A percentile compares a stretch with the other conserved stretches of the same genome.
phyloP scores from a whole-genome alignment of 2,797 vertebrate species.

The Alcedo atthis region DNA sequence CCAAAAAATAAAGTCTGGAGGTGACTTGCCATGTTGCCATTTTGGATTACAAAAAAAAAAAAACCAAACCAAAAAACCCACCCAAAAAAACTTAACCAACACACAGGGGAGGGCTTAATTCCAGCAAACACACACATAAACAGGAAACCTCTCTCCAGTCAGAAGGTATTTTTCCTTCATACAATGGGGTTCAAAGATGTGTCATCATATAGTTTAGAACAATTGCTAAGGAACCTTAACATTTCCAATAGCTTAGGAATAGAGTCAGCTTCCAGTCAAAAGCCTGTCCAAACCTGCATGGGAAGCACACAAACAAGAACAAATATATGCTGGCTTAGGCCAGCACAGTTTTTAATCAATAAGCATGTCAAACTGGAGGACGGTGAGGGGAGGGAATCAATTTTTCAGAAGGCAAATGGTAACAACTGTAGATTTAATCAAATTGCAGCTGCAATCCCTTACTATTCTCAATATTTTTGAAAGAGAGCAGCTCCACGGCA shows the following conservation, averaged over 20 bases:
- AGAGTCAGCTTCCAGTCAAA: constrained; percentile 27
- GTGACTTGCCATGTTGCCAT: constrained; percentile 46
- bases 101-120: constrained; percentile 68
- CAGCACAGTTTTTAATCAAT: constrained; percentile 71
- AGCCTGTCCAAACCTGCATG: constrained; percentile 58
- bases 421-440: constrained; percentile 80
- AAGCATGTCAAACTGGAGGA: constrained; percentile 61
- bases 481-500: constrained; percentile 73
- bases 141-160: constrained; percentile 77
- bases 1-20: constrained; percentile 50
- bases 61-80: no score
- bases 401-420: constrained; percentile 78
- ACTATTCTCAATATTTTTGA: constrained; percentile 76
- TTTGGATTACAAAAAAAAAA: constrained; percentile 55
- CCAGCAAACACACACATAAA: constrained; percentile 75
- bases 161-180: constrained; percentile 72
- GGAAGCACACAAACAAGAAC: constrained; percentile 43
- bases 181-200: constrained; percentile 78
- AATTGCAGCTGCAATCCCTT: constrained; percentile 78
- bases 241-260: constrained; percentile 46
- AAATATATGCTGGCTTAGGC: constrained; percentile 42
- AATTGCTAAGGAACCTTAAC: constrained; percentile 58
- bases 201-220: constrained; percentile 72
- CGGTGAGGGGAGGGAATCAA: constrained; percentile 60
- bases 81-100: background rate